phyloP scores from a whole-genome alignment of 2,113 vertebrate genomes.

The Halcyon senegalensis region DNA sequence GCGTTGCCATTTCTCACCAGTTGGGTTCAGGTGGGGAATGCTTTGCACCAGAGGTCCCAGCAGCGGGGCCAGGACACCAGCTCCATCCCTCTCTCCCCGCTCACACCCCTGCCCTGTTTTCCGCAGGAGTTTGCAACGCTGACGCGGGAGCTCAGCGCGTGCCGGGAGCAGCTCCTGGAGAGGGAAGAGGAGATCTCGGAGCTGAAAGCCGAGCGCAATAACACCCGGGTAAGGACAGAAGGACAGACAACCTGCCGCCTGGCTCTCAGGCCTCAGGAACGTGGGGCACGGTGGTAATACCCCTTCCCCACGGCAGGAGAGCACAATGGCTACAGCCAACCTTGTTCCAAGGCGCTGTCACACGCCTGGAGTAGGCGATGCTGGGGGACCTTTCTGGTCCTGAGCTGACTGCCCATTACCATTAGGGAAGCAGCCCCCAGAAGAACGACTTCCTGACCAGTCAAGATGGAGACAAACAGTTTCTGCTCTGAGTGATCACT shows the following conservation, averaged over 20 bases:
- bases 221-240: constrained; percentile 85
- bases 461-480: not conserved
- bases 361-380: constrained; percentile 10
- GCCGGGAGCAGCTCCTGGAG: constrained; percentile 95
- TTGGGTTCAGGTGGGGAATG: not conserved
- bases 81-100: rapidly evolving
- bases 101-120: not conserved
- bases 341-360: constrained; percentile 16
- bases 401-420: constrained; percentile 9
- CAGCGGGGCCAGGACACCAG: rapidly evolving
- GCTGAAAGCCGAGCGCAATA: constrained; percentile 96
- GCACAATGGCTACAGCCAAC: constrained; percentile 56
- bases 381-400: constrained; percentile 1
- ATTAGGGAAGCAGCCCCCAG: not conserved
- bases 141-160: constrained; percentile 93
- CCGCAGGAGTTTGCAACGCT: constrained; percentile 94
- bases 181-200: constrained; percentile 97
- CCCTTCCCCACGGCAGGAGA: constrained; percentile 19
- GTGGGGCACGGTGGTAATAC: not conserved
- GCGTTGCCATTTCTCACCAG: not conserved
- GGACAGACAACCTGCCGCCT: not conserved
- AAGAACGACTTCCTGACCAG: not conserved
- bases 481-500: not conserved
- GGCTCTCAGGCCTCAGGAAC: not conserved
- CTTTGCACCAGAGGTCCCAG: not conserved